A percentile compares a stretch with the other conserved stretches of the same genome.
Evolutionary conservation across 2,113 vertebrate genomes (phyloP).

Genomic region (Noturus placidus): DNA sequence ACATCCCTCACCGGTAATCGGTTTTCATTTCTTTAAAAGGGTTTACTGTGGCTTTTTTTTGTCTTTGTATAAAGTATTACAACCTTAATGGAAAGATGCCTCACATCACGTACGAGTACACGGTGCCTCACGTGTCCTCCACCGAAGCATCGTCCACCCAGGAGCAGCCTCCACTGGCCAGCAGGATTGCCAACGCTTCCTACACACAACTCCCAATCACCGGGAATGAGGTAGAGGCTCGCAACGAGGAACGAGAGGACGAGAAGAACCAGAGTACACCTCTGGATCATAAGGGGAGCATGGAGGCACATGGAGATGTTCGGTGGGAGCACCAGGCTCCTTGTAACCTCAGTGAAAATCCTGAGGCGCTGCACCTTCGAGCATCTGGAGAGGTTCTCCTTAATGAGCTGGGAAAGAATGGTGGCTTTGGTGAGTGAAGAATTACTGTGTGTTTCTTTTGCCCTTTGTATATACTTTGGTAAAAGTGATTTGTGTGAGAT

Average conservation of each 20-base stretch:
- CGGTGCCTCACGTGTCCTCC: conserved; percentile 66
- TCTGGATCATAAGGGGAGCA: conserved; percentile 16
- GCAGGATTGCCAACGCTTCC: conserved; percentile 48
- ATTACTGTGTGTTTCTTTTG: not conserved
- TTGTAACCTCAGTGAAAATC: conserved; percentile 51
- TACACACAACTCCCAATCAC: conserved; percentile 21
- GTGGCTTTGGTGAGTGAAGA: conserved; percentile 56
- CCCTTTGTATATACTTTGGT: not conserved
- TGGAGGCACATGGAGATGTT: conserved; percentile 36
- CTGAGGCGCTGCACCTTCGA: conserved; percentile 57
- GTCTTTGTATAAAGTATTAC: conserved; percentile 76
- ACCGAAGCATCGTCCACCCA: conserved; percentile 57
- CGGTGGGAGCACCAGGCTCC: conserved; percentile 58
- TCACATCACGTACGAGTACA: conserved; percentile 85
- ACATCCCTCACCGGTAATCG: not conserved
- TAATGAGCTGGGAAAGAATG: conserved; percentile 64
- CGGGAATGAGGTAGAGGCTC: conserved; percentile 53
- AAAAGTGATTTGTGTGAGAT: not conserved
- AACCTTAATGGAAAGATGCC: conserved; percentile 88
- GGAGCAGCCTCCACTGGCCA: conserved; percentile 52
- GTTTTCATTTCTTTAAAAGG: not conserved
- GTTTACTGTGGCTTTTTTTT: not conserved
- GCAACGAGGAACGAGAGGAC: not conserved
- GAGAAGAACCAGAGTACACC: conserved; percentile 55
- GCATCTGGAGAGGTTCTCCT: conserved; percentile 53